Evolutionary conservation across 2,797 vertebrate genomes (phyloP).

Genomic region (Poliocrania exsul): DNA sequence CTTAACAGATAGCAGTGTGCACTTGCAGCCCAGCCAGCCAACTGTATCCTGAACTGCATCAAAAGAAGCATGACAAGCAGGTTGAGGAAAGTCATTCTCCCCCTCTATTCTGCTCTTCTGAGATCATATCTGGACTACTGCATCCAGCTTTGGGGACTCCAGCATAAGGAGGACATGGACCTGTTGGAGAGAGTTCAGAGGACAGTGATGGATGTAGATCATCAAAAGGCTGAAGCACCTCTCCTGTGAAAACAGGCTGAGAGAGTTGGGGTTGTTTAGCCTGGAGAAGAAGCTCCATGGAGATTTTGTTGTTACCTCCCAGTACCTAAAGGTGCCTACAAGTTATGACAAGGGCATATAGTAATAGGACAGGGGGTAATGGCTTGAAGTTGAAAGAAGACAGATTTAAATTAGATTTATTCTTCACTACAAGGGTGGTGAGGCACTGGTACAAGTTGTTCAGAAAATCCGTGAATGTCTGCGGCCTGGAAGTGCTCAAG

Average conservation of each 20-base stretch:
- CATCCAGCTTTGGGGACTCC: background rate
- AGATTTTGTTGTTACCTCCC: background rate
- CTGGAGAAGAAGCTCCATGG: background rate
- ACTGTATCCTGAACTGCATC: background rate
- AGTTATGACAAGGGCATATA: background rate
- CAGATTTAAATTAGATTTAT: background rate
- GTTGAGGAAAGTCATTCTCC: background rate
- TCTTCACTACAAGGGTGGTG: background rate
- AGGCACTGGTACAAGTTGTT: background rate
- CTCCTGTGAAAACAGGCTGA: background rate
- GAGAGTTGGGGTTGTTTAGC: background rate
- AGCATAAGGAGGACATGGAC: background rate
- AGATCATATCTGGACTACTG: background rate
- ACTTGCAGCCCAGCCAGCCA: background rate
- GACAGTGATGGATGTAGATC: accelerated
- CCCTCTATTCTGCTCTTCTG: accelerated
- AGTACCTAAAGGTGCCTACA: accelerated
- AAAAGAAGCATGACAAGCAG: background rate
- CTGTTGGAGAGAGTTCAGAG: background rate
- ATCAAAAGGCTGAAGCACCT: background rate
- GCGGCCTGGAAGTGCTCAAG: background rate
- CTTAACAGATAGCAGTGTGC: background rate
- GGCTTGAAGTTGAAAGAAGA: background rate
- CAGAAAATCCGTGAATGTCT: background rate
- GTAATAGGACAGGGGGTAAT: background rate